These are phyloP conservation scores for Drosophila helvetica DNA, from an alignment of 2,888 invertebrate genomes.

Conservation along the genomic window DNA sequence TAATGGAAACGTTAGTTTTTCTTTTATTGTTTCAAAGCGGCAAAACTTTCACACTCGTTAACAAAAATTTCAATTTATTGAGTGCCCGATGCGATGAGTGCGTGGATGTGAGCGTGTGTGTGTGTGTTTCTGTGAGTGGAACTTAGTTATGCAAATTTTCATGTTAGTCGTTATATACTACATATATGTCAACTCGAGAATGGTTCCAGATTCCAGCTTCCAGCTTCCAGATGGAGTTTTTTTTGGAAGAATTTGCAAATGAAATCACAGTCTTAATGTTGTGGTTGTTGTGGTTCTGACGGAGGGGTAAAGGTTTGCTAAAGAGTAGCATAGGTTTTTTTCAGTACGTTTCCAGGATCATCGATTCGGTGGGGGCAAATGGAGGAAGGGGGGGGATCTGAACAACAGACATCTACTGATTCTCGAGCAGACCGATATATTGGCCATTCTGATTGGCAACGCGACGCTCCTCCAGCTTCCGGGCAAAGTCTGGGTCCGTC, in stretches of 20 bases:
- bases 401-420: conserved; percentile 53
- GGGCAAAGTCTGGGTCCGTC: conserved; percentile 83
- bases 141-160: conserved; percentile 29
- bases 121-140: conserved; percentile 12
- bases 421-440: conserved; percentile 84
- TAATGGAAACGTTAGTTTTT: conserved; percentile 68
- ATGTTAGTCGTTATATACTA: conserved; percentile 14
- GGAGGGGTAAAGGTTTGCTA: background rate
- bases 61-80: conserved; percentile 56
- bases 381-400: background rate
- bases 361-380: conserved; percentile 30
- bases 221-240: conserved; percentile 8
- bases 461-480: conserved; percentile 82
- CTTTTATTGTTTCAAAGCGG: conserved; percentile 65
- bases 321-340: conserved; percentile 29
- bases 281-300: background rate
- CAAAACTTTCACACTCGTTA: conserved; percentile 74
- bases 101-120: background rate
- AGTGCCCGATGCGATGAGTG: conserved; percentile 19
- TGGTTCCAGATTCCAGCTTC: conserved; percentile 13
- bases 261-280: conserved; percentile 64
- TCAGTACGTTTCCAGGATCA: conserved; percentile 31
- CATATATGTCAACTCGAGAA: background rate
- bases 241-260: conserved; percentile 30
- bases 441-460: conserved; percentile 87